Evolutionary conservation across 2,888 invertebrate genomes (phyloP), one percentile per base, ranked within the genome.

Genomic region (Ceratothoa steindachneri): DNA sequence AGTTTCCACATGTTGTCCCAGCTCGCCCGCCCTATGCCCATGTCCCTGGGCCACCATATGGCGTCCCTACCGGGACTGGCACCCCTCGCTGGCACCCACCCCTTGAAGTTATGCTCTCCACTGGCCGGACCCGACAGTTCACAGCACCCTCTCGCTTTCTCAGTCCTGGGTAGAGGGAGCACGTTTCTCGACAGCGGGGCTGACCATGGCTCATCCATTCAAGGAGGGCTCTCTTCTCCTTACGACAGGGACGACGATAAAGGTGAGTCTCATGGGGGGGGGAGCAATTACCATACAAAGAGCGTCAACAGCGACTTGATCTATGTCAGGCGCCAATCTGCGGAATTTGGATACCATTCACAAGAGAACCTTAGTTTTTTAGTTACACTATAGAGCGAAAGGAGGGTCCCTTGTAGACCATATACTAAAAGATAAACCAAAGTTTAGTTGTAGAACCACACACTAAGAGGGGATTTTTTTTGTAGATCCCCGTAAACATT

Each of bases 161-260:
- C 77, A 55, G 74, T 77, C 51, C 53, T 77, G 66, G 74, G 72
- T 15, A 69, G 74, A 30, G 68, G 72, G 22, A 30, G 30, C 64
- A 64, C 72, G 51, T 67, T 69, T 65, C 70, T 70, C 60, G 73
- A 72, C 67, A 69, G 71, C 60, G 68, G 71, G 7, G 74, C 70
- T 28, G 77, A 77, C 74, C 69, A 29, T 15, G 68, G 71, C 68
- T 60, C 51, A 55, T 53, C 69, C 5, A 53, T 77, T 51, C 71
- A 71, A 52, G 69, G 67, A 29, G 77, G 77, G 19, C 74, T 77
- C 12, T 69, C 74, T 2, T 77, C 77, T 2, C 77, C 77, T 24
- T 77, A 74, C 67, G 77, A 77, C 69, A 67, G 77, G 9, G 77
- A 77, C 67, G 77, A 77, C 52, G 77, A 77, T 28, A 77, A 77